These are phyloP conservation scores for Caenorhabditis sp. DNA, from an alignment of 2,888 invertebrate genomes.

Conservation along the genomic window DNA sequence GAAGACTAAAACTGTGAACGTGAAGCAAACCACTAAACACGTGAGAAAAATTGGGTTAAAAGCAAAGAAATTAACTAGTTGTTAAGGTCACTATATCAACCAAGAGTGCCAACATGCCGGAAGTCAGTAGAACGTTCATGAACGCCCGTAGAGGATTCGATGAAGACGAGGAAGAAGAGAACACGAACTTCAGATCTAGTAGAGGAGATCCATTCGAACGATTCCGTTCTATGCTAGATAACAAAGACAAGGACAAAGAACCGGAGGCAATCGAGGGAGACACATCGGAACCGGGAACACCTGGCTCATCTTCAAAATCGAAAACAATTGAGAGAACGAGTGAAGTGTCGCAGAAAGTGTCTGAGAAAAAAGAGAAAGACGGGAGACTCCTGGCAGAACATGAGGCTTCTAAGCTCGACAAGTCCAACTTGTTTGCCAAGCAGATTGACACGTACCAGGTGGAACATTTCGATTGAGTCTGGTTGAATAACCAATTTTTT, in stretches of 20 bases:
- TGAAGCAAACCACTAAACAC: conserved; percentile 71
- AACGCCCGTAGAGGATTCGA: conserved; percentile 66
- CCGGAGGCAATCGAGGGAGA: conserved; percentile 30
- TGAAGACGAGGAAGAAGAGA: conserved; percentile 71
- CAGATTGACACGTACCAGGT: conserved; percentile 73
- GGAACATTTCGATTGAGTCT: not conserved
- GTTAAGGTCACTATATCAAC: conserved; percentile 69
- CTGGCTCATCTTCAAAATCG: conserved; percentile 67
- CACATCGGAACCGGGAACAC: conserved; percentile 23
- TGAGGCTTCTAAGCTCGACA: conserved; percentile 74
- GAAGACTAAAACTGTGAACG: conserved; percentile 74
- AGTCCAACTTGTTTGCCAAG: conserved; percentile 70
- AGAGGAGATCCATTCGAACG: conserved; percentile 54
- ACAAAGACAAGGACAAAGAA: conserved; percentile 45
- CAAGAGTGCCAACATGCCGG: conserved; percentile 69
- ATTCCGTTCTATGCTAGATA: conserved; percentile 47
- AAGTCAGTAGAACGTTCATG: conserved; percentile 64
- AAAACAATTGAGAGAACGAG: conserved; percentile 74
- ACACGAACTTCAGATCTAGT: conserved; percentile 60
- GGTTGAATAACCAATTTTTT: not conserved
- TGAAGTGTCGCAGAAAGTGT: conserved; percentile 73
- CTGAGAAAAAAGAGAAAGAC: conserved; percentile 72
- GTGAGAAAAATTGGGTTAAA: conserved; percentile 36
- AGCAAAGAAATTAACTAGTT: not conserved
- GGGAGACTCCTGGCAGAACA: conserved; percentile 71